A percentile compares a stretch with the other conserved stretches of the same genome.
Conservation (phyloP, 2,113 vertebrate species). For the Gnathonemus longibarbis region DNA sequence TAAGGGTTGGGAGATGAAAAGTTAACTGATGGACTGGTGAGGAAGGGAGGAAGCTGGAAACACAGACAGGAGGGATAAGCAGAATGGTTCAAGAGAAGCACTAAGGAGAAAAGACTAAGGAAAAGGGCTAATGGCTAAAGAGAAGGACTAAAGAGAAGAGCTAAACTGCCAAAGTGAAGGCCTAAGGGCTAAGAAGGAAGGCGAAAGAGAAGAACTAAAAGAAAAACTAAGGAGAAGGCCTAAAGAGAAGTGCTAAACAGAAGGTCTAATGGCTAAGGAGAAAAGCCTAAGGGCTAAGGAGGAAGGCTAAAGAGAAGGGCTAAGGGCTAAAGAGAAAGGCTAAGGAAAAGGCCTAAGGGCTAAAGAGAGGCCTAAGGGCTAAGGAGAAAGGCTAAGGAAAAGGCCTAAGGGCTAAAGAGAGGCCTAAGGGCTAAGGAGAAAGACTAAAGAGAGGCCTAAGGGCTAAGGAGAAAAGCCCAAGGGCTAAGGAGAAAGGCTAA, state of each 20-base stretch:
- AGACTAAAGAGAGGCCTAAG: not conserved
- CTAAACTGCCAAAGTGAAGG: not conserved
- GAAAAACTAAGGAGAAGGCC: not conserved
- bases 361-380: no score
- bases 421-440: not conserved
- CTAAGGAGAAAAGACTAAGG: not conserved
- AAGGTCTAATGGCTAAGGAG: no score
- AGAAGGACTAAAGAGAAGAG: not conserved
- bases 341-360: not conserved
- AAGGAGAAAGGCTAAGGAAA: not conserved
- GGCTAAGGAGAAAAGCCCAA: not conserved
- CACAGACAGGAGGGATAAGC: not conserved
- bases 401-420: not conserved
- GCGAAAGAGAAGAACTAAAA: not conserved
- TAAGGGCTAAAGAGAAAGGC: not conserved
- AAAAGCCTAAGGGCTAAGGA: not conserved
- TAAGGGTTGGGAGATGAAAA: not conserved
- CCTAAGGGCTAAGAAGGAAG: not conserved
- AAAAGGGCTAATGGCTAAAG: conserved; percentile 24
- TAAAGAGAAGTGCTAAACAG: no score
- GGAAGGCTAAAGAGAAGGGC: not conserved
- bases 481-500: not conserved
- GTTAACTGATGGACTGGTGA: not conserved
- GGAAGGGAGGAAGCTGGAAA: conserved; percentile 8
- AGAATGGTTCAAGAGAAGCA: not conserved